Evolutionary conservation across 2,113 vertebrate species (phyloP), one percentile per base, ranked within the genome.

Genomic region (Carassius auratus): DNA sequence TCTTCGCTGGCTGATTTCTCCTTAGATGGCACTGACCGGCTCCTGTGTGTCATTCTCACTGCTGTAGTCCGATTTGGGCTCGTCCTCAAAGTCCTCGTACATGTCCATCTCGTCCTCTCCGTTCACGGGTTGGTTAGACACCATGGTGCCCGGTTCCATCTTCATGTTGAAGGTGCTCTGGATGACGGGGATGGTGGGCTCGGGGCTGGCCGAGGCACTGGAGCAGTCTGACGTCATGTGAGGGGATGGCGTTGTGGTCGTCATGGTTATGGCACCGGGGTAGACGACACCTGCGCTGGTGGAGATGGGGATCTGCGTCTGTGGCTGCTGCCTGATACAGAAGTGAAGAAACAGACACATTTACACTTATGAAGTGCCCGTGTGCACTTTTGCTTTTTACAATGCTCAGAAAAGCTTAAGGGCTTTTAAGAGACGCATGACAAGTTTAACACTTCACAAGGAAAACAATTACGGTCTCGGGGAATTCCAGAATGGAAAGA

Each of bases 41-140:
- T 98, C 97, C 50, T 96, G 97, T 90, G 96, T 96, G 93, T 99
- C 98, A 0, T 97, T 99, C 94, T 99, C 98, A 91, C 98, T 99
- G 92, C 98, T 99, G 95, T 99, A 99, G 98, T 99, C 98, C 95
- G 98, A 97, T 96, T 99, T 99, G 94, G 97, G 97, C 84, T 99
- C 98, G 0, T 99, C 98, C 94, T 99, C 98, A 89, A 97, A 99
- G 94, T 99, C 98, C 89, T 98, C 98, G 7, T 98, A 99, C 95
- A 99, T 97, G 95, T 99, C 98, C 95, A 99, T 99, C 86, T 98
- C 98, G 78, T 98, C 97, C 93, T 95, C 97, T 86, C 98, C 98
- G 0, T 99, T 99, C 84, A 98, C 96, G 81, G 94, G 93, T 89
- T 96, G 96, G 13, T 94, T 97, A 89, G 95, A 95, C 36, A 93